phyloP scores from a whole-genome alignment of 2,797 vertebrate genomes.

The Muraenolepis orangiensis region DNA sequence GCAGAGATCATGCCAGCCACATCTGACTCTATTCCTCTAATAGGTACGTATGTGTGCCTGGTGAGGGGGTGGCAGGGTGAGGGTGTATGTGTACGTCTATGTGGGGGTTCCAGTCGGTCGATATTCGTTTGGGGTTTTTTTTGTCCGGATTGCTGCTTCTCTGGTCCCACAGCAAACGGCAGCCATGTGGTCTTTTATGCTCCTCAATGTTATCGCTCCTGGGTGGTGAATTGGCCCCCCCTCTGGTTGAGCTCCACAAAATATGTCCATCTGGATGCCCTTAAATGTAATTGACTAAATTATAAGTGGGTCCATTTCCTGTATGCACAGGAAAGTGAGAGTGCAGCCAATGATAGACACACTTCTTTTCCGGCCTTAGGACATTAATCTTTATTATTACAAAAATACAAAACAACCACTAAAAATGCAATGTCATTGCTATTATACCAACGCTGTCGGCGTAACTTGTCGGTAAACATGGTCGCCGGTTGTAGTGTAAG shows the following conservation, averaged over 20 bases:
- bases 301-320: constrained; percentile 43
- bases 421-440: constrained; percentile 41
- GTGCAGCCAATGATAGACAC: constrained; percentile 44
- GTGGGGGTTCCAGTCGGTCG: neutral
- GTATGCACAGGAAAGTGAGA: constrained; percentile 36
- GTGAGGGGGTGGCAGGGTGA: neutral
- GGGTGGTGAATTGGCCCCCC: constrained; percentile 21
- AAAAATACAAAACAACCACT: constrained; percentile 24
- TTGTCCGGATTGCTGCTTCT: neutral
- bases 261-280: constrained; percentile 53
- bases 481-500: neutral
- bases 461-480: constrained; percentile 38
- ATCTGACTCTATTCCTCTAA: constrained; percentile 78
- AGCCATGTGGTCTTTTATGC: constrained; percentile 2
- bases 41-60: constrained; percentile 58
- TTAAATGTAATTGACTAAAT: constrained; percentile 61
- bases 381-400: constrained; percentile 53
- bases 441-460: constrained; percentile 42
- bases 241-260: constrained; percentile 23
- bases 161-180: neutral
- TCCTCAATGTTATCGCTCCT: constrained; percentile 16
- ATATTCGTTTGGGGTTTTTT: neutral
- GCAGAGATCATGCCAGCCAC: constrained; percentile 82
- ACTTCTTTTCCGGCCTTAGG: constrained; percentile 31
- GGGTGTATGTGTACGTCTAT: constrained; percentile 11